Base-by-base conservation (phyloP, 2,113 vertebrate species). In the Todiramphus chloris region DNA sequence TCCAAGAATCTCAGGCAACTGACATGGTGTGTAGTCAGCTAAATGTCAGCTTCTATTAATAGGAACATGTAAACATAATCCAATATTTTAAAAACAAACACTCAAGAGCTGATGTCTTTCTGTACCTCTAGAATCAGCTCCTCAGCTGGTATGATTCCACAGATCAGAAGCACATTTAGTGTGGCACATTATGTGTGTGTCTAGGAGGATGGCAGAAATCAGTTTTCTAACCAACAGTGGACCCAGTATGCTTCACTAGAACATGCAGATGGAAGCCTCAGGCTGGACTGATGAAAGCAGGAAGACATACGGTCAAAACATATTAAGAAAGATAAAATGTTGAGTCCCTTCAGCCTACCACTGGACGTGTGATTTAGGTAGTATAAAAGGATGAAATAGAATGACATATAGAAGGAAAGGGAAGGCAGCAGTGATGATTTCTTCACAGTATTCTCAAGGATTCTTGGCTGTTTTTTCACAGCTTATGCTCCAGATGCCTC, bases 41-140 rank as follows among this genome's bases (percentile, higher is more conserved):
- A 93, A 92, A 96, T 91, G 90, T 91, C 77, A 85, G 13, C 50
- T 20, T 94, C 87, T 94, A 91, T 93, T 91, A 89, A 95, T 87
- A 91, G 50, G 24, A 94, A 62, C 81, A 76, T 59, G 82, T 94
- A 96, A 96, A 95, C 70, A 95, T 69, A 95, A 95, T 96, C 44
- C 75, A 95, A 82, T 94, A 96, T 96, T 96, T 85, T 85, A 95
- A 94, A 96, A 96, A 78, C 84, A 94, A 96, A 89, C 84, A 69
- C 41, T 96, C 48, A 84, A 84, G 77, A 79, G 67, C 24, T 75
- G 30, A 5, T 84, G 31, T 67, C 43, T 96, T 91, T 35, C 59
- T 89, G 27, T 58, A 91, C 31, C 11, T 76, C 74, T 75, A 91
- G 70, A 87, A 87, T 89, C 53, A 95, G 39, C 33, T 72, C 56